Percentiles rank a stretch among this genome's conserved stretches.
phyloP scores from a whole-genome alignment of 1,140 invertebrate genomes.

The Penaeus indicus region DNA sequence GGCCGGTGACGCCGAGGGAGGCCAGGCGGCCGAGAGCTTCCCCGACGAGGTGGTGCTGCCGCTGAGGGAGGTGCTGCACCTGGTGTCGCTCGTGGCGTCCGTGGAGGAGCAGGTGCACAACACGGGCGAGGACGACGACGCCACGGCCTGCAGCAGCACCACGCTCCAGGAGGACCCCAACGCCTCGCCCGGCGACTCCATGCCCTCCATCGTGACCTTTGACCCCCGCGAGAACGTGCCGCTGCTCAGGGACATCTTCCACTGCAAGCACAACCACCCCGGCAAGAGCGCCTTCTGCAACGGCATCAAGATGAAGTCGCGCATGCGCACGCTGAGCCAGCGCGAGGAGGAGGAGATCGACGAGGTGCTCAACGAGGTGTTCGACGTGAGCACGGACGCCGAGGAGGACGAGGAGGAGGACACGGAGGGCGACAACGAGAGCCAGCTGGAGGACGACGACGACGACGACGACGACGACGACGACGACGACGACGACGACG shows the following conservation, averaged over 20 bases:
- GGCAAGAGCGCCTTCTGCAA: neutral
- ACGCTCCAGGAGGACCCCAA: neutral
- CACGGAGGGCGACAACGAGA: neutral
- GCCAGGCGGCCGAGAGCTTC: no score
- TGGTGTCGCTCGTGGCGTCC: conserved; percentile 34
- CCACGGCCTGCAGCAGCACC: neutral
- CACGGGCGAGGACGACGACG: neutral
- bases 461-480: no score
- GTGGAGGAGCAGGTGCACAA: conserved; percentile 4
- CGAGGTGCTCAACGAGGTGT: neutral
- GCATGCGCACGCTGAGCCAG: neutral
- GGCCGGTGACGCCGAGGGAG: neutral
- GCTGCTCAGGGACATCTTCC: conserved; percentile 6
- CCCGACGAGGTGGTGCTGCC: conserved; percentile 41
- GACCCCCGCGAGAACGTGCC: neutral
- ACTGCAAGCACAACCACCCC: neutral
- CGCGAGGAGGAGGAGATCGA: neutral
- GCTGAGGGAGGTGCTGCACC: conserved; percentile 25
- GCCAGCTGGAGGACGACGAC: no score
- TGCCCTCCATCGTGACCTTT: neutral
- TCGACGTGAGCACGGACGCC: neutral
- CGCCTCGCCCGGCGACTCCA: neutral
- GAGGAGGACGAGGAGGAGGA: neutral
- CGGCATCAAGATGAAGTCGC: neutral
- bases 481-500: no score